Percentiles rank a stretch among this genome's conserved stretches.
phyloP scores from a whole-genome alignment of 2,113 vertebrate species.

The Antechinus flavipes region DNA sequence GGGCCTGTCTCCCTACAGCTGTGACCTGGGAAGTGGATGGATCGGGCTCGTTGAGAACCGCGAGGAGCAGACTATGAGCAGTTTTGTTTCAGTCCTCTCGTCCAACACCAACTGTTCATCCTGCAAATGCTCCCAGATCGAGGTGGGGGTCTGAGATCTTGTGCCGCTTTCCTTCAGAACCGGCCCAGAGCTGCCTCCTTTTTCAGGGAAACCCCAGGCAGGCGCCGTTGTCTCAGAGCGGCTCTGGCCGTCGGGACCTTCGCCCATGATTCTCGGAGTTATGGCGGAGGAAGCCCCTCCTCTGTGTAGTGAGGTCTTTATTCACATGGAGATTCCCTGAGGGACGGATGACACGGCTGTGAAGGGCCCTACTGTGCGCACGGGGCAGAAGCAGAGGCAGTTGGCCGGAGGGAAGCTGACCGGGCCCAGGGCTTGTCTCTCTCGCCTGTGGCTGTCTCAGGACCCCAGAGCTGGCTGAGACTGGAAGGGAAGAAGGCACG shows the following conservation, averaged over 20 bases:
- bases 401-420: not conserved
- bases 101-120: not conserved
- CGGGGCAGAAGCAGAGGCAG: not conserved
- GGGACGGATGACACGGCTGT: conserved; percentile 56
- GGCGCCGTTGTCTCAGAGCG: conserved; percentile 1
- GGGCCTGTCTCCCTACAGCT: not conserved
- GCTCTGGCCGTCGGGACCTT: conserved; percentile 23
- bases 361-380: conserved; percentile 3
- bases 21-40: not conserved
- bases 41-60: not conserved
- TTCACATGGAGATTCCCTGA: conserved; percentile 64
- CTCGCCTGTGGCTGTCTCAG: not conserved
- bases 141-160: conserved; percentile 23
- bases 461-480: not conserved
- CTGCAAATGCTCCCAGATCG: conserved; percentile 40
- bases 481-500: not conserved
- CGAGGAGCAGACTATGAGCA: not conserved
- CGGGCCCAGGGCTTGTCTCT: not conserved
- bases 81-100: not conserved
- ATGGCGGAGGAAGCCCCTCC: not conserved
- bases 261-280: not conserved
- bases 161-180: conserved; percentile 19
- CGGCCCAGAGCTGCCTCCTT: conserved; percentile 5
- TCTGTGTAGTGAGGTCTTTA: conserved; percentile 32
- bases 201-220: not conserved